These are phyloP conservation scores for Bos javanicus DNA, from an alignment of 2,113 vertebrate genomes.

Conservation along the genomic window DNA sequence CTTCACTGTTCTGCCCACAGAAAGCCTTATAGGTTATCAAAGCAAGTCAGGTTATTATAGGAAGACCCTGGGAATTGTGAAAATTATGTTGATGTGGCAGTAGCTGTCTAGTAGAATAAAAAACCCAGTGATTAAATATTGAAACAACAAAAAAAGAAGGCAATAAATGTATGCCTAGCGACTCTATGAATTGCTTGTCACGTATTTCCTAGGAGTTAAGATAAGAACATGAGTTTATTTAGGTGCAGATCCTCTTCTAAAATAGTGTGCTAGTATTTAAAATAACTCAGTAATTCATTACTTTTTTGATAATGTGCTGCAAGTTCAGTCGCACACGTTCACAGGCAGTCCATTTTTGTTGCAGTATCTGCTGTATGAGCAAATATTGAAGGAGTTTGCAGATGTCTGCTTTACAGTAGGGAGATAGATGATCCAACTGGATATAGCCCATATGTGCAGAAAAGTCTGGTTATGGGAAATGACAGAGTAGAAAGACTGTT, in stretches of 20 bases:
- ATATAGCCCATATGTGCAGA: not conserved
- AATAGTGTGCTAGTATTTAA: not conserved
- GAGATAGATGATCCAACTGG: not conserved
- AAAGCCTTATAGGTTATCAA: not conserved
- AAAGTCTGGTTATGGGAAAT: not conserved
- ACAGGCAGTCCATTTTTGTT: not conserved
- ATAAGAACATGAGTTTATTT: not conserved
- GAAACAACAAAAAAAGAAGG: not conserved
- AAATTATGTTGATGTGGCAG: not conserved
- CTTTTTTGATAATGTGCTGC: not conserved
- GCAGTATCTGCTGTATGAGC: not conserved
- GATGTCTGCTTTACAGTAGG: not conserved
- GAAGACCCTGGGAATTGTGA: not conserved
- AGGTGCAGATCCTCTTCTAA: not conserved
- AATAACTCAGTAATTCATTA: not conserved
- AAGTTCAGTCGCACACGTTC: not conserved
- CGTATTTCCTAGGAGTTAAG: not conserved
- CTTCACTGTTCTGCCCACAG: not conserved
- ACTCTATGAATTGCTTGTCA: not conserved
- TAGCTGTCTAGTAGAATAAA: not conserved
- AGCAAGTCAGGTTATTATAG: not conserved
- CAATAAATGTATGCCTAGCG: not conserved
- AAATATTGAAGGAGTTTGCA: not conserved
- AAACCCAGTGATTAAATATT: not conserved
- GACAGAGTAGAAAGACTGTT: not conserved